phyloP scores from a whole-genome alignment of 2,888 invertebrate species.

The Pristionchus exspectatus region DNA sequence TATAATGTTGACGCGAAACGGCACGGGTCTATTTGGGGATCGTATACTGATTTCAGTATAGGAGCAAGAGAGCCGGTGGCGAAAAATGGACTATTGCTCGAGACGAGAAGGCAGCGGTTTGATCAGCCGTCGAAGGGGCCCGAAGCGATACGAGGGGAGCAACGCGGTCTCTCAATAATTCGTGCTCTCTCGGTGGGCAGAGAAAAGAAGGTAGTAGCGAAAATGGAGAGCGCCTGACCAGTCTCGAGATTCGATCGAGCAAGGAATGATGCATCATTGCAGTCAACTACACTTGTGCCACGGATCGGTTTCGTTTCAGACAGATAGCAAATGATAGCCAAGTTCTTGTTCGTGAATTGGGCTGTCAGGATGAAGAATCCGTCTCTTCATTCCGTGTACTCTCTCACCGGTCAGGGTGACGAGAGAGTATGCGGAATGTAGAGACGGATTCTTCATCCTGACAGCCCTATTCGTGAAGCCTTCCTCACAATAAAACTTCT shows the following conservation, averaged over 20 bases:
- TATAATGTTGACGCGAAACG: not conserved
- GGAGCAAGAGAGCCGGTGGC: not conserved
- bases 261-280: not conserved
- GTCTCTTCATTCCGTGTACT: too few species aligned
- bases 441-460: too few species aligned
- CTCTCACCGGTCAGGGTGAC: too few species aligned
- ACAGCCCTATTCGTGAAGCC: too few species aligned
- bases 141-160: not conserved
- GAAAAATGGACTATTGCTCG: constrained; percentile 26
- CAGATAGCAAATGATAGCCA: too few species aligned
- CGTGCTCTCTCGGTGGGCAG: not conserved
- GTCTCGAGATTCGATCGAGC: not conserved
- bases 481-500: too few species aligned
- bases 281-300: constrained; percentile 43
- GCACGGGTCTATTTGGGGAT: not conserved
- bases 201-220: not conserved
- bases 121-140: not conserved
- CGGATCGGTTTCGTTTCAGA: not conserved
- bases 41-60: constrained; percentile 29
- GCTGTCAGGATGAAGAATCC: too few species aligned
- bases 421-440: too few species aligned
- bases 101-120: not conserved
- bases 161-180: not conserved
- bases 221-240: not conserved
- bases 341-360: too few species aligned